Evolutionary conservation across 2,797 vertebrate species (phyloP), one percentile per base, ranked within the genome.

Genomic region (Pipistrellus pipistrellus): DNA sequence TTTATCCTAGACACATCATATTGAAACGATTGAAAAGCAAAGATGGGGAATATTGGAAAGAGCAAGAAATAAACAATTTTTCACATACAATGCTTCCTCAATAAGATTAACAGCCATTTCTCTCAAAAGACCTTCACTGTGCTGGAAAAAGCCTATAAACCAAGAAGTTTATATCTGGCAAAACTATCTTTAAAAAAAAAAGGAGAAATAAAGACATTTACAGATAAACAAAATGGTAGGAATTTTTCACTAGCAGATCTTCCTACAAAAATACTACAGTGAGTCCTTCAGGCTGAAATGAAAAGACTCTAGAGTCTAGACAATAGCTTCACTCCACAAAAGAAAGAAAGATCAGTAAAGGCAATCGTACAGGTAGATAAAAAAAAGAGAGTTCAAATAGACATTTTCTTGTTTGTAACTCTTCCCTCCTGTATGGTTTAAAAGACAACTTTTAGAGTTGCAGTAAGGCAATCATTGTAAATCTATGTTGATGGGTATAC

Each of bases 61-160:
- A 80, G 17, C 23, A 85, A 94, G 73, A 80, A 64, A 64, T 46
- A 85, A 78, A 85, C 18, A 51, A n/a, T 14, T 90, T 69, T 64
- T 78, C 35, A 53, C 44, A 53, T 71, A 35, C 13, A 44, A 27
- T 48, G 0, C 53, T 85, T 85, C 53, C 23, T 90, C 44, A 44
- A 3, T n/a, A 78, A 71, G 81, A 78, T 72, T 53, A 64, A 30
- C 7, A 53, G 30, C 11, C 17, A 53, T 71, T 90, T 85, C 35
- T 94, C 23, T 64, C 53, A 64, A 41, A 68, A 69, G 32, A 57
- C 44, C 32, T 71, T 78, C 15, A 78, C 18, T 64, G 9, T 51
- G 53, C 32, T 84, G 27, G 81, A 51, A 77, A 78, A 71, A 51
- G 27, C 17, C 4, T 69, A 44, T 53, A 57, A 44, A 48, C 30